Evolutionary conservation across 2,797 vertebrate genomes (phyloP).

Genomic region (Furcifer pardalis): DNA sequence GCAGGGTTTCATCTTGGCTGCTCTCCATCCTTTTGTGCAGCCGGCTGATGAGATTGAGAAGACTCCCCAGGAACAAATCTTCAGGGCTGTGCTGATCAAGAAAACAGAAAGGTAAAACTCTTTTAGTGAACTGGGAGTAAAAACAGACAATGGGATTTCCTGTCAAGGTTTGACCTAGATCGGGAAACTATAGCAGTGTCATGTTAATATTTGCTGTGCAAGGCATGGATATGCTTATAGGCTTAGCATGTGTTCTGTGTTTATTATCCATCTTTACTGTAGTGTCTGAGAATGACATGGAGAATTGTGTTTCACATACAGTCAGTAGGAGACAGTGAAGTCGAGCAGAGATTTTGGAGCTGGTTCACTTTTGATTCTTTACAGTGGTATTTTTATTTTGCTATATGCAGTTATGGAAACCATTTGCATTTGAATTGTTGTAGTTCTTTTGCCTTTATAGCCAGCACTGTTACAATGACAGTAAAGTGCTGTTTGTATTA

Average conservation of each 20-base stretch:
- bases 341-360: constrained; percentile 29
- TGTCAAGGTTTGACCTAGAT: constrained; percentile 68
- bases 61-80: constrained; percentile 89
- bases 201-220: constrained; percentile 60
- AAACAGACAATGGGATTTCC: constrained; percentile 70
- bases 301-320: constrained; percentile 59
- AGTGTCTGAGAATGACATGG: constrained; percentile 39
- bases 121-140: constrained; percentile 63
- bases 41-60: constrained; percentile 83
- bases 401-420: constrained; percentile 50
- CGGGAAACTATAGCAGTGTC: constrained; percentile 64
- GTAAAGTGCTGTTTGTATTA: background rate
- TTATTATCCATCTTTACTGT: constrained; percentile 66
- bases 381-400: constrained; percentile 29
- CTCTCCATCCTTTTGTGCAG: constrained; percentile 94
- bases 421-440: background rate
- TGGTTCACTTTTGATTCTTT: constrained; percentile 24
- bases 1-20: constrained; percentile 90
- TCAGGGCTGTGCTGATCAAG: constrained; percentile 92
- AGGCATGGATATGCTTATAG: constrained; percentile 45
- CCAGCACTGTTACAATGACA: background rate
- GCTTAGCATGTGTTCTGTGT: constrained; percentile 61
- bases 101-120: constrained; percentile 87
- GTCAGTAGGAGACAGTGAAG: constrained; percentile 48
- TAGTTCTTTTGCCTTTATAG: background rate